A percentile compares a stretch with the other conserved stretches of the same genome.
phyloP scores from a whole-genome alignment of 1,140 invertebrate genomes.

The Caerostris darwini region DNA sequence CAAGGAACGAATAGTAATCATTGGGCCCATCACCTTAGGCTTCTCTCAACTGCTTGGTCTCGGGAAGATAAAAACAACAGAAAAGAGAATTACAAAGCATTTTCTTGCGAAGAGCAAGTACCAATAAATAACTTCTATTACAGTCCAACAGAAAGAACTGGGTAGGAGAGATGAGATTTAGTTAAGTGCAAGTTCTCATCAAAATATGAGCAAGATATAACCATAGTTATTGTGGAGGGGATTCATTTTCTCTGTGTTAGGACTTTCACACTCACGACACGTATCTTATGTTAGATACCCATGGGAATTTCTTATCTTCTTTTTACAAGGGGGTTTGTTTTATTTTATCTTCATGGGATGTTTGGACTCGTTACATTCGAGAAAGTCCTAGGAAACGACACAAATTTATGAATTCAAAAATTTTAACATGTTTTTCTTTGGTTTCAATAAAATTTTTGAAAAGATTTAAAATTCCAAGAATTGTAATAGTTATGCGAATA shows the following conservation, averaged over 20 bases:
- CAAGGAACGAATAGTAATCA: conserved; percentile 58
- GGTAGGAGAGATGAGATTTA: conserved; percentile 18
- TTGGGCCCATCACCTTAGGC: conserved; percentile 52
- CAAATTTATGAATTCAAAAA: no score
- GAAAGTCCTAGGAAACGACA: no score
- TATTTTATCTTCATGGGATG: no score
- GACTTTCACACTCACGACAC: background rate
- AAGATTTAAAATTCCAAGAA: no score
- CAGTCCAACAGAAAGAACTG: background rate
- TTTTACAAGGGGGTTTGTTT: background rate
- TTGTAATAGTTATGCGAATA: no score
- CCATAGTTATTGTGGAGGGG: background rate
- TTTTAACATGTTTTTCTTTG: no score
- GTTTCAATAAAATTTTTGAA: no score
- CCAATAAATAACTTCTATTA: conserved; percentile 67
- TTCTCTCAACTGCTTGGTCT: conserved; percentile 15
- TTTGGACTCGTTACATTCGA: no score
- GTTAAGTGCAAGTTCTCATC: background rate
- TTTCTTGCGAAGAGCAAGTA: conserved; percentile 41
- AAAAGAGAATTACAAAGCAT: conserved; percentile 70
- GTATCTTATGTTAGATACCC: background rate
- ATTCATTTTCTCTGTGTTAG: background rate
- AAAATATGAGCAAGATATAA: background rate
- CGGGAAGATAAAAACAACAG: conserved; percentile 9
- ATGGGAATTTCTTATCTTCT: conserved; percentile 1